Percentiles rank a stretch among this genome's conserved stretches.
Conservation (phyloP, 30 jellyfish, hydroid and myxozoan species). For the Chrysaora quinquecirrha region DNA sequence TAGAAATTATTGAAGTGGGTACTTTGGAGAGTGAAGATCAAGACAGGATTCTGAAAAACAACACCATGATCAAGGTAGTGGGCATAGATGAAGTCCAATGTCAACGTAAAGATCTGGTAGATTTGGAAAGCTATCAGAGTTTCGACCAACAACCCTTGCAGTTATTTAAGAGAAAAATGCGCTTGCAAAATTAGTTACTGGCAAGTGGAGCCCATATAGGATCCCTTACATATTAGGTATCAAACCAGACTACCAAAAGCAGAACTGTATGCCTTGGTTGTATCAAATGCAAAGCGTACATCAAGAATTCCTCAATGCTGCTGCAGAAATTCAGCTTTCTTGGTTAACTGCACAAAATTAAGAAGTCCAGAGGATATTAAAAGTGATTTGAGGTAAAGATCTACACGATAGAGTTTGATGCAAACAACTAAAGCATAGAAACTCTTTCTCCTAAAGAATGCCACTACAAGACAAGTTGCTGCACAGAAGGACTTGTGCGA, state of each 20-base stretch:
- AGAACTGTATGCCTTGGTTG: neutral
- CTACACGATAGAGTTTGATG: neutral
- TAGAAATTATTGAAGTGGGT: no score
- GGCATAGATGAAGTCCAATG: neutral
- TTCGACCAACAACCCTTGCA: neutral
- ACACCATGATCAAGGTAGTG: no score
- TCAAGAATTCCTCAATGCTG: neutral
- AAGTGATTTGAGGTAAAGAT: neutral
- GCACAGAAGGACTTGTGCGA: neutral
- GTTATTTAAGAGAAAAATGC: no score
- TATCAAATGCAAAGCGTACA: neutral
- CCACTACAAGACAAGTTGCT: neutral
- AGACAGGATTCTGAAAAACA: no score
- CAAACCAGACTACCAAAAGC: neutral
- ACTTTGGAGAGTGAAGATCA: no score
- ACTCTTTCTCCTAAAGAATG: neutral
- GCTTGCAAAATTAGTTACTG: neutral
- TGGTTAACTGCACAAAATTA: neutral
- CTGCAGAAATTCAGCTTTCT: neutral
- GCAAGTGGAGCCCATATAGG: neutral
- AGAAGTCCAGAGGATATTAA: neutral
- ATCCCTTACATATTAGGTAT: neutral
- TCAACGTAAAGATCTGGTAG: neutral
- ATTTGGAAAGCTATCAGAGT: neutral
- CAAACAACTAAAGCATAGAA: no score